A percentile compares a stretch with the other conserved stretches of the same genome.
phyloP scores from a whole-genome alignment of 2,888 invertebrate species.

The Drosophila nigricruria region DNA sequence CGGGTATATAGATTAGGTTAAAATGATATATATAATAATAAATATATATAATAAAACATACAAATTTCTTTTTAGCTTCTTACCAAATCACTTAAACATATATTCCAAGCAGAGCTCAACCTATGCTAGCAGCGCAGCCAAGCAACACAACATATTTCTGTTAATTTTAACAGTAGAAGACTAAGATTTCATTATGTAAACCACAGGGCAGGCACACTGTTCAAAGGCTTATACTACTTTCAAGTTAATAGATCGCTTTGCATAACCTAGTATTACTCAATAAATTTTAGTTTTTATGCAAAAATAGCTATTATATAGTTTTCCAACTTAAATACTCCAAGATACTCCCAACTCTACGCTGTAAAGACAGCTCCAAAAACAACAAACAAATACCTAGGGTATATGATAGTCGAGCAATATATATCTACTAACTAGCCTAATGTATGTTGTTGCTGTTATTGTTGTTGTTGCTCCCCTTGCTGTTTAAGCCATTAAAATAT shows the following conservation, averaged over 20 bases:
- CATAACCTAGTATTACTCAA: too few relatives aligned
- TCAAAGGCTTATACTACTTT: too few relatives aligned
- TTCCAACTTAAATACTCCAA: too few relatives aligned
- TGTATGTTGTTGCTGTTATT: slow-evolving; percentile 24
- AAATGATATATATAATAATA: neutral
- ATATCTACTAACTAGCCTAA: slow-evolving; percentile 16
- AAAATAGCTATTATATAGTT: too few relatives aligned
- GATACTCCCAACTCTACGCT: too few relatives aligned
- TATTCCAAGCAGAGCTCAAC: neutral
- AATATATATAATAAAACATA: too few relatives aligned
- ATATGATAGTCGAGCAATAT: slow-evolving; percentile 1
- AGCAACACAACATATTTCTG: neutral
- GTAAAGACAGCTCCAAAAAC: too few relatives aligned
- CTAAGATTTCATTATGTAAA: neutral
- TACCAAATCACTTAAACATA: neutral
- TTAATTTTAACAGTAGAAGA: neutral
- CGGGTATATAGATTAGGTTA: neutral
- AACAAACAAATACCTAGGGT: slow-evolving; percentile 10
- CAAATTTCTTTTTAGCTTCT: neutral
- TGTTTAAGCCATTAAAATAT: slow-evolving; percentile 73
- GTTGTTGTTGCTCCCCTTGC: slow-evolving; percentile 46
- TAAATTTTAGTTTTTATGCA: too few relatives aligned
- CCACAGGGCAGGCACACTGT: too few relatives aligned
- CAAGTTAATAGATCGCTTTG: too few relatives aligned
- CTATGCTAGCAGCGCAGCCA: neutral